Conservation (phyloP, 2,888 invertebrate species). For the Drosophila tripunctata region DNA sequence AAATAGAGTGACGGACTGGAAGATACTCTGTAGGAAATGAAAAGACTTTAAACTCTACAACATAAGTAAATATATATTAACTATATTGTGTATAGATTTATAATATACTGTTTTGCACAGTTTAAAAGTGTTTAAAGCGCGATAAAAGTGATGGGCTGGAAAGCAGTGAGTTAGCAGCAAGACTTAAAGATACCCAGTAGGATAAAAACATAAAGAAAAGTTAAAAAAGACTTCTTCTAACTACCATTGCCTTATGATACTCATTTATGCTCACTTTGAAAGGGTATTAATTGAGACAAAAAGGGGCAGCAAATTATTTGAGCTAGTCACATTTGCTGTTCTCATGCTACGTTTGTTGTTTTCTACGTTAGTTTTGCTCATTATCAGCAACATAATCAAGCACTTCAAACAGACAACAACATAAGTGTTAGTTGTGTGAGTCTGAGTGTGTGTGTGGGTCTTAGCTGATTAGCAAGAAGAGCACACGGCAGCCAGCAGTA, state of each 20-base stretch:
- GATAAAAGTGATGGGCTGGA: no score
- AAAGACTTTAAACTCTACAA: no score
- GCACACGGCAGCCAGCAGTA: slow-evolving; percentile 18
- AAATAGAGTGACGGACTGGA: not conserved
- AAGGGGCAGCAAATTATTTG: not conserved
- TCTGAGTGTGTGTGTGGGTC: slow-evolving; percentile 25
- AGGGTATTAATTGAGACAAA: not conserved
- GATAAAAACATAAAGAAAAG: no score
- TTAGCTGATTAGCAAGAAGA: slow-evolving; percentile 65
- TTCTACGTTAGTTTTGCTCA: slow-evolving; percentile 47
- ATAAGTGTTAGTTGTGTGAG: slow-evolving; percentile 11
- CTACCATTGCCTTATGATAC: not conserved
- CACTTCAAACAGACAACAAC: slow-evolving; percentile 41
- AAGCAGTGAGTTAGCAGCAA: no score
- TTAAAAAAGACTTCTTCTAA: no score
- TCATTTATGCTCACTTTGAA: not conserved
- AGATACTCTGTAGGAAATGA: not conserved
- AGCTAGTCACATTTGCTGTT: not conserved
- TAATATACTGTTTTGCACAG: no score
- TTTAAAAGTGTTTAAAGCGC: no score
- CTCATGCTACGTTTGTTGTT: slow-evolving; percentile 9
- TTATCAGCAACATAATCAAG: slow-evolving; percentile 74
- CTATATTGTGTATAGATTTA: no score
- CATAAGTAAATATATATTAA: no score
- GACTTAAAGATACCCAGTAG: no score